Evolutionary conservation across 2,113 vertebrate species (phyloP), one percentile per base, ranked within the genome.

Genomic region (Aleadryas rufinucha): DNA sequence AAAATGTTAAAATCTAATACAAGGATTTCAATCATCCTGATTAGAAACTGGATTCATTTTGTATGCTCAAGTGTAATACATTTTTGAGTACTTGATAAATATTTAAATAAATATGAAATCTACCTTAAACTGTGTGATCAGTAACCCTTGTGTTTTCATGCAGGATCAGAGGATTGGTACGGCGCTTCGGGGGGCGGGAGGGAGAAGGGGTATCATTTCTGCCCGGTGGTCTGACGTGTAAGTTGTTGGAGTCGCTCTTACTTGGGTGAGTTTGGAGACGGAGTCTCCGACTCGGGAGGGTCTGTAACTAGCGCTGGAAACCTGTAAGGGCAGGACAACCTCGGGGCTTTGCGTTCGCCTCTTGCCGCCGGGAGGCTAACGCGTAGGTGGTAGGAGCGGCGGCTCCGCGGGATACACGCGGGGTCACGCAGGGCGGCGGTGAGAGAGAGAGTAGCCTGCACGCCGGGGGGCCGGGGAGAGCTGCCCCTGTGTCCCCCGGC

Each of bases 81-180:
- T 21, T 95, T 97, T 97, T 97, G 96, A 95, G 83, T 96, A 97
- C 96, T 97, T 93, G 93, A 97, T 96, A 97, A 96, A 77, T 95
- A 90, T 95, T 96, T 97, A 95, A 97, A 97, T 97, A 98, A 98
- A 98, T 97, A 92, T 57, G 82, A 97, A 97, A 96, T 92, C 94
- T 96, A 92, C 96, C 53, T 90, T 96, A 94, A 94, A 91, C 83
- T 93, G 72, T 94, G 91, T 97, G 91, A 74, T 75, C 28, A 49
- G 69, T 90, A 95, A 96, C 96, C 35, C 44, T 90, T 87, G 78
- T 97, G 91, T 95, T 97, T 90, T 90, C 78, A 60, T 63, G 65
- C 87, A 96, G 96, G 84, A 92, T 49, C 75, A 41, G 87, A 96
- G 59, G 78, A 83, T 70, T 33, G 66, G 39, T 89, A 20, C 10